Base-by-base conservation (phyloP, 2,797 vertebrate species). In the Vespertilio murinus region DNA sequence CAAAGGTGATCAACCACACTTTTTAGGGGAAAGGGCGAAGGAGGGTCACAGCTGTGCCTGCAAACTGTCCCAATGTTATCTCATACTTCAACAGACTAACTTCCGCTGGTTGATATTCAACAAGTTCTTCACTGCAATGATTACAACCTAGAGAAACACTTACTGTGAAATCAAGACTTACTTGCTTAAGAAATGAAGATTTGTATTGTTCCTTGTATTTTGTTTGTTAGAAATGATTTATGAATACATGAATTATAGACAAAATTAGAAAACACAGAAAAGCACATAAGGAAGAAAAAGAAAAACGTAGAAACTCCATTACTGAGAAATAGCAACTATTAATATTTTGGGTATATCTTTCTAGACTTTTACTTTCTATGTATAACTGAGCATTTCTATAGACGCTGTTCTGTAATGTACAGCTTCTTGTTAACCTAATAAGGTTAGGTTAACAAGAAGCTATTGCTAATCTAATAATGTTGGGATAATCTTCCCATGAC, bases 261-360 rank as follows among this genome's bases (percentile, higher is more conserved):
- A 82, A 90, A 87, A 69, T 33, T 49, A 91, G 54, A 69, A 85
- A 82, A 94, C 54, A 73, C 9, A 56, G 16, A 93, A 65, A 82
- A 33, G 10, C 20, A 42, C 22, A 38, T 20, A 69, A 87, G 84
- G 91, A 83, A 71, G 14, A 35, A 82, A 75, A 86, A 35, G 28
- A 77, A 85, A 82, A 77, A 13, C 61, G 40, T 47, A 54, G 25
- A 14, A 91, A 79, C 9, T 89, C 61, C 8, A 69, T 64, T 74
- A 81, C 20, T 83, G 35, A 94, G 56, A 25, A 14, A 75, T 64
- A 74, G 65, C 33, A 69, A 64, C 17, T 95, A 25, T n/a, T 81
- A 69, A 86, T 23, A 54, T 65, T 79, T 92, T 71, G 14, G 38
- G 67, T 38, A 45, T 70, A 70, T 59, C 71, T 71, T 92, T 83